phyloP scores from a whole-genome alignment of 2,888 invertebrate species.

The Branchellion lobata region DNA sequence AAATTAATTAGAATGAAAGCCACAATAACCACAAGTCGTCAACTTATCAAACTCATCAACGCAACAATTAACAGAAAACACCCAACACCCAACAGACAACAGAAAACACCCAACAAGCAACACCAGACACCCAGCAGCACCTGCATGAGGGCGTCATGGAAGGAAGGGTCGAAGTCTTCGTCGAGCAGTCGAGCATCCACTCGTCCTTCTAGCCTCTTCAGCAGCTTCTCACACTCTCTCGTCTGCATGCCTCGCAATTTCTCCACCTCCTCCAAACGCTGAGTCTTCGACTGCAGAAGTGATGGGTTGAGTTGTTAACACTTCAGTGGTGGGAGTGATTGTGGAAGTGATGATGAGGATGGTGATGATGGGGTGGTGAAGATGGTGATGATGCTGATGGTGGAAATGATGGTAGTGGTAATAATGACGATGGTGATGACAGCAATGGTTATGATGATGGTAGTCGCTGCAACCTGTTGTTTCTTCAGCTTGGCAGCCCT shows the following conservation, averaged over 20 bases:
- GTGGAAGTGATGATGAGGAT: background rate
- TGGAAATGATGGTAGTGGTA: too few relatives aligned
- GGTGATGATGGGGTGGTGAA: too few relatives aligned
- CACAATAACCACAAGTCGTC: too few relatives aligned
- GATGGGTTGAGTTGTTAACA: background rate
- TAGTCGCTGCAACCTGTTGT: background rate
- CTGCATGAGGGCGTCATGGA: conserved; percentile 4
- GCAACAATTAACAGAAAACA: too few relatives aligned
- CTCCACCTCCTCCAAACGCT: background rate
- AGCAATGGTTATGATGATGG: background rate
- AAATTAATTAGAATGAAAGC: too few relatives aligned
- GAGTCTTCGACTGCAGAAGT: background rate
- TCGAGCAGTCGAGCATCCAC: background rate
- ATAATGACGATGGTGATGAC: too few relatives aligned
- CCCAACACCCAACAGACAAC: too few relatives aligned
- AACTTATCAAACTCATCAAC: too few relatives aligned
- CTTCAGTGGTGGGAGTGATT: background rate
- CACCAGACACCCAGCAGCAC: too few relatives aligned
- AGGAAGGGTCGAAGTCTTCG: background rate
- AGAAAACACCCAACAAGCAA: too few relatives aligned
- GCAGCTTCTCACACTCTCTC: background rate
- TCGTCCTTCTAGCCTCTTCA: background rate
- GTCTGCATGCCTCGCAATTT: background rate
- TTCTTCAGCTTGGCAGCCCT: conserved; percentile 65
- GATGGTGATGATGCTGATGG: too few relatives aligned